A percentile compares a stretch with the other conserved stretches of the same genome.
Evolutionary conservation across 2,797 vertebrate species (phyloP).

Genomic region (Cryptoblepharus egeriae): DNA sequence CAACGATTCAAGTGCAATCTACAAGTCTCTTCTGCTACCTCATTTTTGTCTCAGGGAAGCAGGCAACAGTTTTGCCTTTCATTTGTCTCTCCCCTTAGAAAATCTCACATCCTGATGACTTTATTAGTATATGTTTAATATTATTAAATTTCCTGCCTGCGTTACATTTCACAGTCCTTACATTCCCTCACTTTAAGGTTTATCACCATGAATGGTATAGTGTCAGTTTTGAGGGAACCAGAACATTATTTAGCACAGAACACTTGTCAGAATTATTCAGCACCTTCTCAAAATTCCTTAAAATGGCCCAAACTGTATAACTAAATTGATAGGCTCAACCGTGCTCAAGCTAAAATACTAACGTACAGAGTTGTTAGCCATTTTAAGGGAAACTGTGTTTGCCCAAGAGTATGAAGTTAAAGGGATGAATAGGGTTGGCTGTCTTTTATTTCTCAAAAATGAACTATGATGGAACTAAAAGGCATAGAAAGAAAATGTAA

Average conservation of each 20-base stretch:
- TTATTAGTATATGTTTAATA: neutral
- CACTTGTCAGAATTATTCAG: too few relatives aligned
- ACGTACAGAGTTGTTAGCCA: constrained; percentile 34
- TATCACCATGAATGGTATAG: neutral
- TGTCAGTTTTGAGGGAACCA: neutral
- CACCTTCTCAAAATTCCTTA: neutral
- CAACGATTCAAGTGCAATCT: neutral
- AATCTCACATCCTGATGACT: neutral
- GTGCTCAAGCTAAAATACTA: constrained; percentile 19
- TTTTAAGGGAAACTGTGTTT: constrained; percentile 17
- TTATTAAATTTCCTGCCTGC: neutral
- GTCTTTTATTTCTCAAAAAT: neutral
- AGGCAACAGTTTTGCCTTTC: neutral
- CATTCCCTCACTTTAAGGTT: too few relatives aligned
- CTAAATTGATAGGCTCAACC: constrained; percentile 1
- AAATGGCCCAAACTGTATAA: neutral
- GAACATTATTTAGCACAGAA: neutral
- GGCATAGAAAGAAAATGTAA: neutral
- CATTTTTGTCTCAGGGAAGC: neutral
- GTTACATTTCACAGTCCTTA: neutral
- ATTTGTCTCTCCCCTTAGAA: neutral
- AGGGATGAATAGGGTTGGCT: rapidly evolving
- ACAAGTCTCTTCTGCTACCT: neutral
- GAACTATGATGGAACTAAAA: neutral
- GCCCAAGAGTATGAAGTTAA: neutral